Conservation (phyloP, 2,797 vertebrate genomes). For the Calcarius lapponicus region DNA sequence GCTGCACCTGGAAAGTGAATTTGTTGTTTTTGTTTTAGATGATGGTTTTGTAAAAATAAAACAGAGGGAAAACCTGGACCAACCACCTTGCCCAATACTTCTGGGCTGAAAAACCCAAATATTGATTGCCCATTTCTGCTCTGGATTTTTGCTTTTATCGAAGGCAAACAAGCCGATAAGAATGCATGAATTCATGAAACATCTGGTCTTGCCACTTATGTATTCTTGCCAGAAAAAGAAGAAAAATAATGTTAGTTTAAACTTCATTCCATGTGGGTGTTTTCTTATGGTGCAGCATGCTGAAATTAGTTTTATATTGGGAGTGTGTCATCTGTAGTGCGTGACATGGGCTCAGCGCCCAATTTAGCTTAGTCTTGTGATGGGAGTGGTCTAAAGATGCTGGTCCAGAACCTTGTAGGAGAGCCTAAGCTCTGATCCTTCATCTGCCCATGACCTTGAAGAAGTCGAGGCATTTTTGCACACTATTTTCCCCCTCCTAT, state of each 20-base stretch:
- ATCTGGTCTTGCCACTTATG: slow-evolving; percentile 26
- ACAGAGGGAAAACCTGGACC: not conserved
- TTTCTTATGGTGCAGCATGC: slow-evolving; percentile 33
- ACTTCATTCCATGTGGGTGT: slow-evolving; percentile 49
- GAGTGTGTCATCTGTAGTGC: slow-evolving; percentile 23
- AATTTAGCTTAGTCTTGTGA: not conserved
- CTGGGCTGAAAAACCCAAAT: not conserved
- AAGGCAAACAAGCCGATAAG: not conserved
- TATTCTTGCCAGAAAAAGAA: slow-evolving; percentile 3
- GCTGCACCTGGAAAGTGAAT: not conserved
- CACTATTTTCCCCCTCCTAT: not conserved
- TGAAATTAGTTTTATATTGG: slow-evolving; percentile 36
- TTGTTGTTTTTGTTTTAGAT: not conserved
- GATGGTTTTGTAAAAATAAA: not conserved
- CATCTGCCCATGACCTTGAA: not conserved
- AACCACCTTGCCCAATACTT: not conserved
- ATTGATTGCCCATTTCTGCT: not conserved
- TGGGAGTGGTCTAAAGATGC: not conserved
- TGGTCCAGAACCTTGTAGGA: not conserved
- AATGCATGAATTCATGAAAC: slow-evolving; percentile 13
- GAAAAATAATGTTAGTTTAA: slow-evolving; percentile 40
- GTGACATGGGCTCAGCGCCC: not conserved
- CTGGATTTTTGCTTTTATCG: not conserved
- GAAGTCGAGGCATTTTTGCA: not conserved
- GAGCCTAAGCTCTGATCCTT: not conserved